Base-by-base conservation (phyloP, 2,797 vertebrate genomes). In the Lates japonicus region DNA sequence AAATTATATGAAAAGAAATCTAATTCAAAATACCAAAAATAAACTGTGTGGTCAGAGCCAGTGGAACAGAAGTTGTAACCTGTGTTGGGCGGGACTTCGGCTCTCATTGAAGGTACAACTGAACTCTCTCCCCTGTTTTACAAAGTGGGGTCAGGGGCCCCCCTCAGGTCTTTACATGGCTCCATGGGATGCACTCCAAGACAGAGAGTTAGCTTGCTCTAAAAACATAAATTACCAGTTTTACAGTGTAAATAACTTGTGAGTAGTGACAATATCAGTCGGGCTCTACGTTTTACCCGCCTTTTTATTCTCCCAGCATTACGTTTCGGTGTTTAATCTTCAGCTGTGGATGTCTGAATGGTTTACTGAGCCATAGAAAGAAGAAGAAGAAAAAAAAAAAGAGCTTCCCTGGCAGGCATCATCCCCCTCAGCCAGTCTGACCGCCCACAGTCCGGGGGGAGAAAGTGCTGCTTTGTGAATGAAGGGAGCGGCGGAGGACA, bases 401-500 rank as follows among this genome's bases (percentile, higher is more conserved):
- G 64, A 54, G 81, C 65, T 82, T 86, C 87, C 74, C 86, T 84
- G 80, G 80, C 76, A 86, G 82, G 74, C 88, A 84, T 82, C 90
- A 76, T 59, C 90, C 86, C 87, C 85, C 89, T 87, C 86, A 69
- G 84, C 25, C 83, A 70, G 72, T 84, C 83, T 87, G 87, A 91
- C 92, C 93, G 93, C 93, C 93, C 92, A 94, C 93, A 91, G 88
- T 63, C 78, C 88, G 77, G 41, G 22, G 86, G 82, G 88, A 91
- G 93, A 92, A 89, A 93, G 92, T 91, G 90, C 85, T 88, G 94
- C 94, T 95, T 95, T 94, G 94, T 94, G 89, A 93, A 92, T 94
- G 88, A 92, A 90, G 90, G 93, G 92, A 94, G 91, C 92, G 92
- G 89, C 87, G 87, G 81, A 91, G 83, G 59, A 68, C 80, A 84